A percentile compares a stretch with the other conserved stretches of the same genome.
phyloP scores from a whole-genome alignment of 2,113 vertebrate genomes.

The Aramus guarauna region DNA sequence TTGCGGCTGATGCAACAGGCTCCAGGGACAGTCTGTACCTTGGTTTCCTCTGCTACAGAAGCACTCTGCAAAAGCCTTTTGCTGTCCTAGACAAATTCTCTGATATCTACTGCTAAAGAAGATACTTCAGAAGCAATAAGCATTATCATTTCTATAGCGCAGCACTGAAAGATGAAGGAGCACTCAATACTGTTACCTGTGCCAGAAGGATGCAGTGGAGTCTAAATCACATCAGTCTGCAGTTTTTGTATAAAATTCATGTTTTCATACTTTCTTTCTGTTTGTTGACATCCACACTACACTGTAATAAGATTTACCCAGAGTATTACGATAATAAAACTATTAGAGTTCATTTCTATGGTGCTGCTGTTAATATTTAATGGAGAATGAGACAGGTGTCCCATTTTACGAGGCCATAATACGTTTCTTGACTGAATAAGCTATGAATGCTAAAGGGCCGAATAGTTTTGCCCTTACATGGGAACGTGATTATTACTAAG shows the following conservation, averaged over 20 bases:
- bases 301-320: slow-evolving; percentile 14
- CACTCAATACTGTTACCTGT: neutral
- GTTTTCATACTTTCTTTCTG: neutral
- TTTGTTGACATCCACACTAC: neutral
- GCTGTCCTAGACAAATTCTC: neutral
- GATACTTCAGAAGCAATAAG: neutral
- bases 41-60: neutral
- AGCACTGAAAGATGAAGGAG: neutral
- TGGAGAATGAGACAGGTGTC: slow-evolving; percentile 26
- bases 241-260: neutral
- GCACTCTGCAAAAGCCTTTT: neutral
- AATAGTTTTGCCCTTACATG: neutral
- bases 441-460: neutral
- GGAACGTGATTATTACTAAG: neutral
- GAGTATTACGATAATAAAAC: slow-evolving; percentile 21
- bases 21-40: neutral
- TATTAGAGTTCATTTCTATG: neutral
- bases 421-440: neutral
- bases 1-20: neutral
- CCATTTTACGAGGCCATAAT: slow-evolving; percentile 48
- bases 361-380: slow-evolving; percentile 64
- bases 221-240: neutral
- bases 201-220: neutral
- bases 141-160: rapidly evolving
- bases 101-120: neutral